A percentile compares a stretch with the other conserved stretches of the same genome.
Conservation (phyloP, 2,888 invertebrate genomes). For the Microctonus aethiopoides region DNA sequence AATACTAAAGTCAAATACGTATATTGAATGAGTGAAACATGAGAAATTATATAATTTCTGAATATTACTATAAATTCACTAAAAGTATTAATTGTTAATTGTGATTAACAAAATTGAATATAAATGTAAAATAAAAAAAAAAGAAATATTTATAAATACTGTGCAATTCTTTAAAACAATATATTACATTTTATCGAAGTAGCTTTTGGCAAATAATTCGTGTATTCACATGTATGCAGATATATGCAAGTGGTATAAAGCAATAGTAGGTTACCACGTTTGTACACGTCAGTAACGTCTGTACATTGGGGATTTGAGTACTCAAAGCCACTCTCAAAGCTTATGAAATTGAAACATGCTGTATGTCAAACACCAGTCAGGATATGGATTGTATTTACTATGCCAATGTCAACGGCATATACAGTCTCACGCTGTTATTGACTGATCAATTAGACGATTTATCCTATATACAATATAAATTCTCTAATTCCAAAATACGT, state of each 20-base stretch:
- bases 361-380: neutral
- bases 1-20: neutral
- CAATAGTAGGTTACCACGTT: neutral
- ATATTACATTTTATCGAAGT: too few relatives aligned
- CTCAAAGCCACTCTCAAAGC: neutral
- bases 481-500: too few relatives aligned
- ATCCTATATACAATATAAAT: too few relatives aligned
- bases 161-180: too few relatives aligned
- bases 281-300: neutral
- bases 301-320: neutral
- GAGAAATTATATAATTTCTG: too few relatives aligned
- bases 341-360: conserved; percentile 12
- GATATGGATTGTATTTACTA: neutral
- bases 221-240: neutral
- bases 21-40: too few relatives aligned
- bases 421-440: neutral
- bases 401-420: neutral
- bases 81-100: too few relatives aligned
- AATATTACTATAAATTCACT: too few relatives aligned
- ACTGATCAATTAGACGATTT: neutral
- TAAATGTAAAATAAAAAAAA: too few relatives aligned
- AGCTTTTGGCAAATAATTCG: too few relatives aligned
- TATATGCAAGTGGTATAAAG: neutral
- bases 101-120: too few relatives aligned
- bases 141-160: too few relatives aligned